Base-by-base conservation (phyloP, 2,888 invertebrate genomes). In the Coleophora flavipennella region DNA sequence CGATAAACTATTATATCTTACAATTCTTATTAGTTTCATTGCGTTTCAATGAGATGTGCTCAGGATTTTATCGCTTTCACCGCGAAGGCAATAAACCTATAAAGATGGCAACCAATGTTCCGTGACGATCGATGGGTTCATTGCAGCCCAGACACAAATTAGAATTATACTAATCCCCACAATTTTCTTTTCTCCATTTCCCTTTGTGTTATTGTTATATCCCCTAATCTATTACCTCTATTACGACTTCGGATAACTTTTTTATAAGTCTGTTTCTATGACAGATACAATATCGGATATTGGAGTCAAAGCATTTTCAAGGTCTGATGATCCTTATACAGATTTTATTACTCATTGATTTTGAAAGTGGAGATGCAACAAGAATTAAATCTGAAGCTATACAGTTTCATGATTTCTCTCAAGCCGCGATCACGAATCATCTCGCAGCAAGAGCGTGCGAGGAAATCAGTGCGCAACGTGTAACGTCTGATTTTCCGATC, bases 391-490 rank as follows among this genome's bases (percentile, higher is more conserved):
- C 48, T 44, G 44, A 50, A 52, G 20, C 42, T 67, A 51, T 73
- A 62, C 53, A 57, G 58, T 76, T 76, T 67, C 73, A 63, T 68
- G 72, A 72, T 80, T 81, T 80, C 81, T 70, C 78, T 55, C 47
- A 52, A 52, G 55, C 57, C 63, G 60, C 59, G 66, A 62, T 60
- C 66, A 64, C 70, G 67, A 70, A 60, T 75, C 67, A 71, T 70
- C 70, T 73, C 69, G 71, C 71, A 65, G 62, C 62, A 67, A 67
- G 62, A 60, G 54, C 46, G 50, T 60, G 59, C 68, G 72, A 71
- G 57, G 63, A 81, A 83, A 83, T 79, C 72, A 78, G 81, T 80
- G 79, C 83, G 73, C 65, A 76, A 81, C 78, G 81, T 61, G 61
- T 64, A 62, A 53, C 58, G 57, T 57, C 62, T 63, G 62, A 62